A percentile compares a stretch with the other conserved stretches of the same genome.
Evolutionary conservation across 2,797 vertebrate genomes (phyloP).

Genomic region (Gorsachius magnificus): DNA sequence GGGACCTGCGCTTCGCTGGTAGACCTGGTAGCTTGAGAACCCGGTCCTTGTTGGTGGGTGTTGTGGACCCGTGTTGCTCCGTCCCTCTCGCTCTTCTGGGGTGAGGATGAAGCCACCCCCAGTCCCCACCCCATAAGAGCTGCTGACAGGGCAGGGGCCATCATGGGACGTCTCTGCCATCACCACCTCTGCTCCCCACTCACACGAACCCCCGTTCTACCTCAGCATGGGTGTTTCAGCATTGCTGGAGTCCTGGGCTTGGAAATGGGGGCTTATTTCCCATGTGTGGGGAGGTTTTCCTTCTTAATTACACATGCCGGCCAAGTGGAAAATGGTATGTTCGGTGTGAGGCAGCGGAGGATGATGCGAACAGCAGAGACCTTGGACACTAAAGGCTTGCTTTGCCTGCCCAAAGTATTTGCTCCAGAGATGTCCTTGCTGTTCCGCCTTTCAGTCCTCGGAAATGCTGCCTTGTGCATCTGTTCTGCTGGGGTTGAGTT

Average conservation of each 20-base stretch:
- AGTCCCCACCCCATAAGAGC: neutral
- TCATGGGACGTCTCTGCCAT: accelerated
- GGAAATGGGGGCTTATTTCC: neutral
- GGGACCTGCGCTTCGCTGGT: too few relatives aligned
- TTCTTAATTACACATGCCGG: neutral
- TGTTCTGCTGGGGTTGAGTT: neutral
- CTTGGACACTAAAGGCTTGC: neutral
- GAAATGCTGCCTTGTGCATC: neutral
- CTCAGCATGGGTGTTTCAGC: accelerated
- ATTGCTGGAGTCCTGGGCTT: neutral
- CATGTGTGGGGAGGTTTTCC: neutral
- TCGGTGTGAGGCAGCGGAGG: neutral
- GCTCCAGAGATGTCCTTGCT: neutral
- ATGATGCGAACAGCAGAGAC: neutral
- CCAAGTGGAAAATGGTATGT: neutral
- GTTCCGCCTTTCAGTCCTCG: neutral
- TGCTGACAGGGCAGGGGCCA: neutral
- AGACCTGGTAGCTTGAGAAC: neutral
- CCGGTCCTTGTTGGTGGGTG: neutral
- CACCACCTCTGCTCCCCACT: neutral
- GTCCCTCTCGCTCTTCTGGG: neutral
- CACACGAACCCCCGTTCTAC: neutral
- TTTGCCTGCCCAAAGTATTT: neutral
- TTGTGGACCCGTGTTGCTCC: neutral
- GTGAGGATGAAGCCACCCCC: neutral